Percentiles rank a stretch among this genome's conserved stretches.
Conservation (phyloP, 2,888 invertebrate genomes). For the Trissonchulus latispiculum region DNA sequence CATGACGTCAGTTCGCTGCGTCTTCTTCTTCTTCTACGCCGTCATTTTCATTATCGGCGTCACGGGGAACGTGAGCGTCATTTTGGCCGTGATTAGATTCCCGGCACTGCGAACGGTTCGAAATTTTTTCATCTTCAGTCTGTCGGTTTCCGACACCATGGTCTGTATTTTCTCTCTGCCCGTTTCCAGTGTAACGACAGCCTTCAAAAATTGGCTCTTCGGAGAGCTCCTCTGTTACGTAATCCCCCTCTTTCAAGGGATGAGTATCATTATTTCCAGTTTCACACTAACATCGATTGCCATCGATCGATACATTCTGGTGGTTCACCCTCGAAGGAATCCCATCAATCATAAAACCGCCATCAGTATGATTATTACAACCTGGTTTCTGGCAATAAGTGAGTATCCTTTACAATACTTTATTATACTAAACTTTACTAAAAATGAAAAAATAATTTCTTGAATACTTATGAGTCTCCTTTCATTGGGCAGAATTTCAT, state of each 20-base stretch:
- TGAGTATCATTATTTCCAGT: constrained; percentile 93
- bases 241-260: constrained; percentile 74
- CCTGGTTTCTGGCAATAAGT: not conserved
- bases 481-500: no score
- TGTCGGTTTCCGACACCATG: constrained; percentile 85
- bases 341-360: not conserved
- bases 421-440: no score
- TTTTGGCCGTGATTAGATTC: not conserved
- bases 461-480: no score
- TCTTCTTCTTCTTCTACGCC: not conserved
- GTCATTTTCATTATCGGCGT: not conserved
- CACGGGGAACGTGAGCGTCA: not conserved
- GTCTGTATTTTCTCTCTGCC: constrained; percentile 87
- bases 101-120: constrained; percentile 91
- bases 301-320: constrained; percentile 90
- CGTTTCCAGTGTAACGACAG: constrained; percentile 88
- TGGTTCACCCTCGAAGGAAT: constrained; percentile 84
- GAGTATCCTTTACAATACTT: no score
- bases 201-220: constrained; percentile 81
- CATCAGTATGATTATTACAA: not conserved
- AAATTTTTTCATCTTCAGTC: constrained; percentile 88
- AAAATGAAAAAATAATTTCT: no score
- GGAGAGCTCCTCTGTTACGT: constrained; percentile 79
- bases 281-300: constrained; percentile 92
- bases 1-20: not conserved